Evolutionary conservation across 2,797 vertebrate species (phyloP).

Genomic region (Siniperca obscura): DNA sequence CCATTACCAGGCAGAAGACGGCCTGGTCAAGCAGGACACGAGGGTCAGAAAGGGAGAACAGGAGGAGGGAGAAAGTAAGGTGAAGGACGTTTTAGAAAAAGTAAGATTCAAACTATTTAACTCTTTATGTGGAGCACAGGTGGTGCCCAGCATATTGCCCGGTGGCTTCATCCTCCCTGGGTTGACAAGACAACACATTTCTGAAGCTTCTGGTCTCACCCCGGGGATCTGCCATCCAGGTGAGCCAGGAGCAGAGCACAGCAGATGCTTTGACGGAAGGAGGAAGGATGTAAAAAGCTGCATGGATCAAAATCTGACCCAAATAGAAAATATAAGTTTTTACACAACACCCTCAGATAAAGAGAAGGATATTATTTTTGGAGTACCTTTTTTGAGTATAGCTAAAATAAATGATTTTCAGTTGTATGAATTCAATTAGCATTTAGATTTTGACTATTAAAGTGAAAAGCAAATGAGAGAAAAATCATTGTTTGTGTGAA

Average conservation of each 20-base stretch:
- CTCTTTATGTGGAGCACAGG: constrained; percentile 62
- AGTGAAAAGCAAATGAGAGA: background rate
- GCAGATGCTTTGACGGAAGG: constrained; percentile 65
- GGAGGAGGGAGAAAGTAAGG: constrained; percentile 7
- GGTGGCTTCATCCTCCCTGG: constrained; percentile 60
- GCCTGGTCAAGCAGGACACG: constrained; percentile 28
- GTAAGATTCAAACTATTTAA: constrained; percentile 51
- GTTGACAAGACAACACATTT: constrained; percentile 72
- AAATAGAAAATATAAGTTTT: constrained; percentile 17
- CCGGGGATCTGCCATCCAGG: constrained; percentile 64
- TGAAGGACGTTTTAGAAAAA: constrained; percentile 53
- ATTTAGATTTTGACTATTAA: background rate
- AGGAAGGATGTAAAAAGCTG: constrained; percentile 39
- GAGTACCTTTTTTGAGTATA: background rate
- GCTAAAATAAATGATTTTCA: background rate
- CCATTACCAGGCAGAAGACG: constrained; percentile 39
- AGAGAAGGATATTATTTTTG: background rate
- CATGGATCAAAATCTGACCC: constrained; percentile 46
- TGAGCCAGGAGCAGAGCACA: constrained; percentile 59
- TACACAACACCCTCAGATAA: background rate
- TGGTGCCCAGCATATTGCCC: constrained; percentile 71
- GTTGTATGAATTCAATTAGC: background rate
- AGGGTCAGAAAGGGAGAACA: background rate
- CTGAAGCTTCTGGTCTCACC: constrained; percentile 60
- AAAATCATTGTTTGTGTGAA: background rate